Percentiles rank a stretch among this genome's conserved stretches.
Evolutionary conservation across 2,113 vertebrate genomes (phyloP).

Genomic region (Dissostichus mawsoni): DNA sequence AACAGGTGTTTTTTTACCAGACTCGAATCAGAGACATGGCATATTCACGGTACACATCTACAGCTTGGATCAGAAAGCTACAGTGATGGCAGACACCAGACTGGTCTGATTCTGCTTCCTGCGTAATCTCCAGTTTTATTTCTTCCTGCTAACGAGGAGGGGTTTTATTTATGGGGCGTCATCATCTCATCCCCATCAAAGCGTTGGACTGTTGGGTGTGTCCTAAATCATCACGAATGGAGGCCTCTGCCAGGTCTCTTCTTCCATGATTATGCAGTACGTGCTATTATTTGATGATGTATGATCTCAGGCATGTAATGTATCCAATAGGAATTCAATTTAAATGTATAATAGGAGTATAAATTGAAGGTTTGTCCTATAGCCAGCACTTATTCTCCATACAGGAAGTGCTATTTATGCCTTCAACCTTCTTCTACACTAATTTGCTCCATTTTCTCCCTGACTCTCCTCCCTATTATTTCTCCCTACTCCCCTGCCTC

Average conservation of each 20-base stretch:
- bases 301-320: constrained; percentile 9
- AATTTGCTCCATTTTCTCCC: constrained; percentile 32
- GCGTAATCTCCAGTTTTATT: not conserved
- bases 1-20: not conserved
- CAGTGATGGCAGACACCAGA: not conserved
- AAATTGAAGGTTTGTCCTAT: constrained; percentile 36
- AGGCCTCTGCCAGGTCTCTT: not conserved
- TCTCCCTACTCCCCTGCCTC: not conserved
- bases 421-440: constrained; percentile 16
- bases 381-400: constrained; percentile 14
- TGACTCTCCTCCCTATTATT: constrained; percentile 3
- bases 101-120: not conserved
- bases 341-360: constrained; percentile 38
- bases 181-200: not conserved
- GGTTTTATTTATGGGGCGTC: not conserved
- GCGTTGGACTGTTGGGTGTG: too few species aligned
- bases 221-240: not conserved
- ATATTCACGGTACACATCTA: not conserved
- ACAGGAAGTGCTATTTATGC: constrained; percentile 1
- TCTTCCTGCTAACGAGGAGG: not conserved
- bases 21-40: not conserved
- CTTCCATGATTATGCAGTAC: not conserved
- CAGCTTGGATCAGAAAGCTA: not conserved
- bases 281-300: constrained; percentile 15
- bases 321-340: constrained; percentile 25